phyloP scores from a whole-genome alignment of 2,888 invertebrate genomes.

The Drosophila nigricruria region DNA sequence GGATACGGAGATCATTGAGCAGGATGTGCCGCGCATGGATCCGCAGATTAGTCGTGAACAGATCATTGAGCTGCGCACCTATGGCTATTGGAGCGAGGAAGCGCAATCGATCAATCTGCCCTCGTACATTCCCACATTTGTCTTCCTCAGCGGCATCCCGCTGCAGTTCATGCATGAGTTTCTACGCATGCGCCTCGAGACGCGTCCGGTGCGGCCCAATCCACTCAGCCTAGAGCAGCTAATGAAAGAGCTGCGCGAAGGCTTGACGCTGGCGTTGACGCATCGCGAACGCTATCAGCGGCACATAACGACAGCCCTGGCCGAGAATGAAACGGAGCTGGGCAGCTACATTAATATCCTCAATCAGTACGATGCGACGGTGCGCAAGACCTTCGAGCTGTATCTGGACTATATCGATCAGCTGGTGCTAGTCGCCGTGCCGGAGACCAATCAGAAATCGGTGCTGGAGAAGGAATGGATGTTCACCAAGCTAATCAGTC shows the following conservation, averaged over 20 bases:
- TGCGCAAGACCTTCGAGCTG: conserved; percentile 91
- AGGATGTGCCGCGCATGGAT: conserved; percentile 83
- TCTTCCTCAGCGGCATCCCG: conserved; percentile 94
- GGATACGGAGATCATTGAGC: conserved; percentile 85
- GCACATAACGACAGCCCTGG: conserved; percentile 88
- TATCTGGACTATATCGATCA: conserved; percentile 94
- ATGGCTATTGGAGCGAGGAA: conserved; percentile 92
- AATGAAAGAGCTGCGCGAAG: conserved; percentile 96
- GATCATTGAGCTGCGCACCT: conserved; percentile 85
- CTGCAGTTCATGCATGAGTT: conserved; percentile 97
- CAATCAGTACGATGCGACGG: conserved; percentile 91
- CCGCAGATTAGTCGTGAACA: conserved; percentile 84
- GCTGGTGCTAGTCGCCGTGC: conserved; percentile 89
- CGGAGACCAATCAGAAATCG: conserved; percentile 88
- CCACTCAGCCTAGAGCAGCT: conserved; percentile 94
- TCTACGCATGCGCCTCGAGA: conserved; percentile 93
- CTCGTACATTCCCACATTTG: conserved; percentile 93
- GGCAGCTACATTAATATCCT: conserved; percentile 88
- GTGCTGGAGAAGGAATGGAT: conserved; percentile 95
- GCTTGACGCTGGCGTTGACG: conserved; percentile 92
- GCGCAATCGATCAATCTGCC: conserved; percentile 92
- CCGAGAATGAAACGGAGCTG: conserved; percentile 85
- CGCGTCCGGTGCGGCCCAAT: conserved; percentile 93
- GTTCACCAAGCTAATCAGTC: conserved; percentile 92
- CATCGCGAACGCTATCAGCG: conserved; percentile 92